Base-by-base conservation (phyloP, 1,140 invertebrate genomes). In the Wiebesia pumilae region DNA sequence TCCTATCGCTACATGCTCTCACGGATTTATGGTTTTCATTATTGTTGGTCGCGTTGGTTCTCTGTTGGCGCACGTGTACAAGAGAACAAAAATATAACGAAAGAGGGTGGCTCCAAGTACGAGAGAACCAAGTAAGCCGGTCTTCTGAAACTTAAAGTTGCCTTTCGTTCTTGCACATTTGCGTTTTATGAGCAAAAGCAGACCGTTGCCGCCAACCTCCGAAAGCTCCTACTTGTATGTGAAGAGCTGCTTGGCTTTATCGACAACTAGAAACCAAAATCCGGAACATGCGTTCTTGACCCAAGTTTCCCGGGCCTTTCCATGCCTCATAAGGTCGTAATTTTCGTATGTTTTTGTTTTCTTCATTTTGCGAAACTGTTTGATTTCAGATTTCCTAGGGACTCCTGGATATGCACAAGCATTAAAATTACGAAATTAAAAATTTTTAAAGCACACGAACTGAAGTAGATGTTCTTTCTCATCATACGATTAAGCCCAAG, bases 11-110 rank as follows among this genome's bases (percentile, higher is more conserved):
- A n/a, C 12, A 65, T 33, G 35, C 62, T 79, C 30, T 75, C 35
- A 83, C 88, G 88, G 89, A 90, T 90, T 90, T 90, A 90, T 90
- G 88, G 88, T 89, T 90, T 90, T 90, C 90, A 90, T 90, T 90
- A 90, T 89, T 89, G 88, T 88, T 83, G 87, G 83, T 73, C 38
- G 88, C 73, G 86, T 88, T 89, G 69, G 38, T 58, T 81, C 43
- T 30, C 33, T n/a, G 67, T 81, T 1, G 10, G 43, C 75, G 47
- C 81, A 87, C 75, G 80, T 87, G 81, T 43, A n/a, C 81, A 14
- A 3, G 33, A 58, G 75, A 79, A 40, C 58, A 30, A 78, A 67
- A 78, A 79, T 78, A 65, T 51, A 78, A 65, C 33, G 77, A 43
- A 27, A 30, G 30, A 73, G 43, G 81, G 81, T 51, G 33, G 33